Percentiles rank a stretch among this genome's conserved stretches.
phyloP scores from a whole-genome alignment of 2,113 vertebrate species.

The Aplodontia rufa region DNA sequence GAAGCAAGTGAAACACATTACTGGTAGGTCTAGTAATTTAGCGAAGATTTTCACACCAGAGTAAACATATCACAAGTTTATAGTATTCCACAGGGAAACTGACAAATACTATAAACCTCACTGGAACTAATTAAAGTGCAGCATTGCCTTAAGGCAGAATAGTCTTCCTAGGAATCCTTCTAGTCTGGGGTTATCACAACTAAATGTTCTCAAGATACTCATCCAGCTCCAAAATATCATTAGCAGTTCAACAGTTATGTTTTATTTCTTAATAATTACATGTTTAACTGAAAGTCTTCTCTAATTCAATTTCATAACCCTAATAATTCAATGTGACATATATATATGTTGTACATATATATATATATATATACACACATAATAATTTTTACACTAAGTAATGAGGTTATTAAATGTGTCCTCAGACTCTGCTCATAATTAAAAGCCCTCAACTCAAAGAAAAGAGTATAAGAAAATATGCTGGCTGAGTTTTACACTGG shows the following conservation, averaged over 20 bases:
- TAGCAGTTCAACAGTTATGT: not conserved
- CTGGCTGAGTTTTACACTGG: not conserved
- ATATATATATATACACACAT: not conserved
- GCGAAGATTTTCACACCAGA: not conserved
- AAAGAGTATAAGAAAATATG: not conserved
- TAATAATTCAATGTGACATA: not conserved
- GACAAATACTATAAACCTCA: not conserved
- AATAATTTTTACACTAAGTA: constrained; percentile 9
- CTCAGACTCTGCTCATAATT: not conserved
- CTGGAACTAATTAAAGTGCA: not conserved
- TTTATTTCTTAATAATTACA: constrained; percentile 2
- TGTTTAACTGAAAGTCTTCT: not conserved
- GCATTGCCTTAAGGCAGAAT: not conserved
- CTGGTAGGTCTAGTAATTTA: not conserved
- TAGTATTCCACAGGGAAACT: not conserved
- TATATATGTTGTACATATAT: too few relatives aligned
- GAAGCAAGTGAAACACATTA: not conserved
- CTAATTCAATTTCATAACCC: not conserved
- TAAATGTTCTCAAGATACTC: not conserved
- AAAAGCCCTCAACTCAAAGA: constrained; percentile 13
- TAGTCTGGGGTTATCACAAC: not conserved
- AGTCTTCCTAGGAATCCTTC: not conserved
- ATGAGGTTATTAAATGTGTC: not conserved
- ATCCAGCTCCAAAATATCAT: not conserved
- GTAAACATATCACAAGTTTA: constrained; percentile 15